Conservation (phyloP, 2,888 invertebrate species). For the Achlya flavicornis region DNA sequence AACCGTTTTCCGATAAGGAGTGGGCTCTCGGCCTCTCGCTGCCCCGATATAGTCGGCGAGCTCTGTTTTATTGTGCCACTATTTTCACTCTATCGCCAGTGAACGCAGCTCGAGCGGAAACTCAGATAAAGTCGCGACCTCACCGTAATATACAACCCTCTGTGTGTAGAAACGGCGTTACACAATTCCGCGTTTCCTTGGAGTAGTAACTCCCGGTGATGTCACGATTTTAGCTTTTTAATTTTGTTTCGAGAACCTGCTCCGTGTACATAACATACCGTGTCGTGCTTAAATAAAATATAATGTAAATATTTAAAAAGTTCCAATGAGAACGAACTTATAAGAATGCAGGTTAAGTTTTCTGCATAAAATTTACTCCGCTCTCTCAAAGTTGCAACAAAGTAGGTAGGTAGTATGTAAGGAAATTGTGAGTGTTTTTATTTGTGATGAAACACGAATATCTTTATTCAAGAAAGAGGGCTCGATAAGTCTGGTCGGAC, state of each 20-base stretch:
- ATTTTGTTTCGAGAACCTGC: constrained; percentile 4
- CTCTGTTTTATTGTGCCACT: constrained; percentile 79
- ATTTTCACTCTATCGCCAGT: constrained; percentile 77
- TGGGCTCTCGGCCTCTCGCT: constrained; percentile 53
- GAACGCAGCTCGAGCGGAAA: constrained; percentile 76
- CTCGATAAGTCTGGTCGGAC: background rate
- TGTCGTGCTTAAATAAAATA: background rate
- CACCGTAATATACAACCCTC: constrained; percentile 68
- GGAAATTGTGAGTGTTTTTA: background rate
- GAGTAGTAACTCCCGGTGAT: background rate
- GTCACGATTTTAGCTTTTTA: background rate
- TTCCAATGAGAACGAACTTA: background rate
- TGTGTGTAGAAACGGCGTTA: constrained; percentile 29
- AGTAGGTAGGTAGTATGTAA: background rate
- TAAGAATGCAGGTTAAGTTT: background rate
- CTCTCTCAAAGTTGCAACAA: constrained; percentile 4
- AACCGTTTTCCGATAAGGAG: constrained; percentile 79
- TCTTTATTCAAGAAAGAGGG: background rate
- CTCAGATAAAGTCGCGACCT: constrained; percentile 78
- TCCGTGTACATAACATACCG: background rate
- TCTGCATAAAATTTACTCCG: background rate
- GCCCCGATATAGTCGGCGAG: constrained; percentile 64
- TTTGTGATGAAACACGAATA: background rate
- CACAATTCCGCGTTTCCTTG: constrained; percentile 6
- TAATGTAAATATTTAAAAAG: background rate